Base-by-base conservation (phyloP, 2,888 invertebrate genomes). In the Drosophila austrosaltans region DNA sequence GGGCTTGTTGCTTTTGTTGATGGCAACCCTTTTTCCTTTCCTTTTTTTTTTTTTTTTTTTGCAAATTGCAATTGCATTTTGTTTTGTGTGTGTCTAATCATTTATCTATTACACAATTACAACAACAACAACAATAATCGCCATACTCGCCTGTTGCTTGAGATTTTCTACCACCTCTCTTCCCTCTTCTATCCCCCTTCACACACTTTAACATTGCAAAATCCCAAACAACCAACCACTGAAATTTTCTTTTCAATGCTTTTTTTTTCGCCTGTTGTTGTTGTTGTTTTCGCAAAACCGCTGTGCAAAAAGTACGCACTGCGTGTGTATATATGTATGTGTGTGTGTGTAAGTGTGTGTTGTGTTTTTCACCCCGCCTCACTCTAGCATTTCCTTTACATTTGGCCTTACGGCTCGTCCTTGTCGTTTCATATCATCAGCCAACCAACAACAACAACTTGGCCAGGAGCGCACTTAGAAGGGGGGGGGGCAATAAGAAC, bases 91-190 rank as follows among this genome's bases (percentile, higher is more conserved):
- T 77, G 70, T 77, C 72, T 79, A 85, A 82, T 85, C 85, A 75
- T 81, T 81, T 79, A 84, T 87, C 84, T 85, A 85, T 84, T 85
- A 87, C 79, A 77, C 87, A 84, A 87, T 87, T 84, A 87, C 69
- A 36, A 56, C 56, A 66, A 54, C 56, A 66, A 54, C 57, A 61
- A 59, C 65, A 75, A 66, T 72, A 78, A 84, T 74, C 77, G 69
- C 67, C 74, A 71, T 60, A 48, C 8, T 20, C 69, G 58, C 85
- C 82, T 85, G 85, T 73, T 73, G 73, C 73, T 73, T 63, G 59
- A 58, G 56, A 42, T 69, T 73, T 79, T 64, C 66, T 69, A 61
- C 8, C 36, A 8, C 1, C 36, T 36, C 36, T 32, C 32, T 22
- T 48, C 48, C 40, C 42, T 42, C 48, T 32, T 40, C 2, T 57